These are phyloP conservation scores for Emydocephalus ijimae DNA, from an alignment of 2,113 vertebrate species.

Conservation along the genomic window DNA sequence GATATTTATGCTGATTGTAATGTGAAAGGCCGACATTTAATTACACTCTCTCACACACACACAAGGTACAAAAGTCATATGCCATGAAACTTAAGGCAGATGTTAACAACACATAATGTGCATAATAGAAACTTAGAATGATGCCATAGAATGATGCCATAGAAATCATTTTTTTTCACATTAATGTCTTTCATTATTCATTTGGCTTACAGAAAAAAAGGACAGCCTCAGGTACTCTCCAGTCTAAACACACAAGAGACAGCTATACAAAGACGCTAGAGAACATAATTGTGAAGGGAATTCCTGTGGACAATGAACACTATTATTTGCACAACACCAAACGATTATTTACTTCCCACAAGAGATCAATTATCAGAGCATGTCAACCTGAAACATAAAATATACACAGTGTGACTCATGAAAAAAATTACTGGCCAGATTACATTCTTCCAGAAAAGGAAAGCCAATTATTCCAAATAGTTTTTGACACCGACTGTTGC, in stretches of 20 bases:
- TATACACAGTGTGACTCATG: background rate
- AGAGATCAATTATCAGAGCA: background rate
- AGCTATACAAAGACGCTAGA: background rate
- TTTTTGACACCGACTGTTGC: background rate
- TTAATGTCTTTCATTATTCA: slow-evolving; percentile 15
- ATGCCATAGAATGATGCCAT: background rate
- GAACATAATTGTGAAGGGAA: background rate
- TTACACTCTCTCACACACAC: background rate
- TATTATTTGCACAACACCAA: background rate
- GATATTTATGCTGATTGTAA: background rate
- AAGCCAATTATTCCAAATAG: background rate
- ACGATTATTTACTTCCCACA: background rate
- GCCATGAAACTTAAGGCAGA: background rate
- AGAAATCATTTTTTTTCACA: background rate
- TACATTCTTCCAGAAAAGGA: background rate
- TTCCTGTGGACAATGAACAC: background rate
- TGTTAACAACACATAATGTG: background rate
- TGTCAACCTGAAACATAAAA: background rate
- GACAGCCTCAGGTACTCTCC: background rate
- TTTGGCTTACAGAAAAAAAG: background rate
- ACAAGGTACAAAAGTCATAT: background rate
- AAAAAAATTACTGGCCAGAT: background rate
- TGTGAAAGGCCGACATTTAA: background rate
- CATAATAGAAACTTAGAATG: background rate
- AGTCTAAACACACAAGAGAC: background rate